Evolutionary conservation across 2,888 invertebrate species (phyloP).

Genomic region (Octonoba sinensis): DNA sequence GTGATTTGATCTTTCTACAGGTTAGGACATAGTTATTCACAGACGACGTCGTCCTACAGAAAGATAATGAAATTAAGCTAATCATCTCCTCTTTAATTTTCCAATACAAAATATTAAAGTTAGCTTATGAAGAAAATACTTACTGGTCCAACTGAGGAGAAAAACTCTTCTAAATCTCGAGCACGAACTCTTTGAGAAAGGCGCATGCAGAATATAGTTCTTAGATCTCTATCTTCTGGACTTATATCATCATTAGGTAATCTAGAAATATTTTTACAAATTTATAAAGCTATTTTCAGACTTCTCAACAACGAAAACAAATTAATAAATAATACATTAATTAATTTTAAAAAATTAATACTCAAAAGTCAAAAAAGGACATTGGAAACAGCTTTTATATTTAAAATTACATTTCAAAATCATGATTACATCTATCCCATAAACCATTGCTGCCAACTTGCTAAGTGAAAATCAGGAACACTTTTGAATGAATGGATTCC

Average conservation of each 20-base stretch:
- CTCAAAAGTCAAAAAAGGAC: too few species aligned
- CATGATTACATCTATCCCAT: too few species aligned
- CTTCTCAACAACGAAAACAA: too few species aligned
- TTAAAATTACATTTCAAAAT: too few species aligned
- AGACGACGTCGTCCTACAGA: conserved; percentile 31
- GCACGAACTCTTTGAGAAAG: conserved; percentile 92
- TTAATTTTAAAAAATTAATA: too few species aligned
- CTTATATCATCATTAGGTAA: conserved; percentile 61
- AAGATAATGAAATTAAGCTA: conserved; percentile 24
- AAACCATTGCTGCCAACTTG: too few species aligned
- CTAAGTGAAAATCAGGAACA: too few species aligned
- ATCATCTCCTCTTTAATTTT: background rate
- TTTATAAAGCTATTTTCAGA: too few species aligned
- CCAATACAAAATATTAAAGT: background rate
- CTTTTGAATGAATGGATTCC: too few species aligned
- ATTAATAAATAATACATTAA: too few species aligned
- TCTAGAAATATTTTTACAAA: conserved; percentile 27
- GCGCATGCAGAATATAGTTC: conserved; percentile 99
- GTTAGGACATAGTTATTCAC: conserved; percentile 24
- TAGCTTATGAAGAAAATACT: conserved; percentile 71
- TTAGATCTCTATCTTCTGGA: conserved; percentile 94
- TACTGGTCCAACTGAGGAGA: conserved; percentile 97
- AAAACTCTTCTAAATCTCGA: conserved; percentile 97
- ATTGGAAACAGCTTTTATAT: too few species aligned
- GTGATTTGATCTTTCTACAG: conserved; percentile 30